Evolutionary conservation across 2,797 vertebrate species (phyloP).

Genomic region (Lagodon rhomboides): DNA sequence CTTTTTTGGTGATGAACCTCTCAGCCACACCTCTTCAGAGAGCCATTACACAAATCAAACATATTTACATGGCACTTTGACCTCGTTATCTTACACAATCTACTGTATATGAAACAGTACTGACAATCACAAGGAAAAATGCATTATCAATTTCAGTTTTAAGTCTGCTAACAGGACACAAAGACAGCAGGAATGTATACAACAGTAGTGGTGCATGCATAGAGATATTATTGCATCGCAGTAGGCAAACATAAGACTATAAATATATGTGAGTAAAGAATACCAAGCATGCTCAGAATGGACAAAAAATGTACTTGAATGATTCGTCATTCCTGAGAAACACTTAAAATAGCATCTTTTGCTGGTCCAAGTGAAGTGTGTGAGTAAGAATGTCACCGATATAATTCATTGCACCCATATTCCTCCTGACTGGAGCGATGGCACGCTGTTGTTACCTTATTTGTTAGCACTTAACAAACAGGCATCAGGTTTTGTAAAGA

Average conservation of each 20-base stretch:
- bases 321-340: conserved; percentile 62
- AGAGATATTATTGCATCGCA: conserved; percentile 70
- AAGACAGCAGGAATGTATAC: conserved; percentile 61
- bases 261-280: conserved; percentile 24
- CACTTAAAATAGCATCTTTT: conserved; percentile 48
- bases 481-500: conserved; percentile 39
- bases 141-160: conserved; percentile 50
- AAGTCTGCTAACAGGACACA: conserved; percentile 44
- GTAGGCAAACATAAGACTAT: conserved; percentile 46
- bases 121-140: conserved; percentile 42
- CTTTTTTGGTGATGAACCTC: conserved; percentile 65
- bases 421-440: conserved; percentile 37
- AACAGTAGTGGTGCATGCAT: conserved; percentile 72
- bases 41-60: conserved; percentile 58
- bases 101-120: conserved; percentile 43
- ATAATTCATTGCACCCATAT: conserved; percentile 39
- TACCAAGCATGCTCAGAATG: conserved; percentile 70
- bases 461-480: conserved; percentile 40
- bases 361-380: conserved; percentile 46
- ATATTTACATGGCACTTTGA: conserved; percentile 52
- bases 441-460: conserved; percentile 11
- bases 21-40: conserved; percentile 59
- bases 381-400: conserved; percentile 30
- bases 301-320: conserved; percentile 42
- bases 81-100: conserved; percentile 63